These are phyloP conservation scores for Hozukius guyotensis DNA, from an alignment of 2,797 vertebrate species.

Conservation along the genomic window DNA sequence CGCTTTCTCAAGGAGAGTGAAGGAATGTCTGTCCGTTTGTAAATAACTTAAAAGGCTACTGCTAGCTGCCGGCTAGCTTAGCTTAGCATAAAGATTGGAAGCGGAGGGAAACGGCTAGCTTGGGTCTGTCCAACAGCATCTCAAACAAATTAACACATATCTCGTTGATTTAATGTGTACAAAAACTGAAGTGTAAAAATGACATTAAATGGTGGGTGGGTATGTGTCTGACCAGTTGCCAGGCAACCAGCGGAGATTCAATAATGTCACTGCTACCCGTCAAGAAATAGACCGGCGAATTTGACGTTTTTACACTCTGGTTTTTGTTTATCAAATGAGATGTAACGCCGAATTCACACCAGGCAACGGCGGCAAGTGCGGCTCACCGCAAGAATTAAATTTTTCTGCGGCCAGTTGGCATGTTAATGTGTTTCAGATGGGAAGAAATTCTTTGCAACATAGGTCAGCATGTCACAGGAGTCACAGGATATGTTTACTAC, in stretches of 20 bases:
- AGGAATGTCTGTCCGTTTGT: not conserved
- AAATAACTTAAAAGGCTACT: not conserved
- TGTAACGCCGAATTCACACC: not conserved
- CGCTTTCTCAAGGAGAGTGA: not conserved
- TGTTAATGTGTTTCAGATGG: too few relatives aligned
- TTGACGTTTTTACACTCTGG: not conserved
- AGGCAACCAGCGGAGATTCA: not conserved
- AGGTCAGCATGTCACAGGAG: too few relatives aligned
- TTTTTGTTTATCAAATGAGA: not conserved
- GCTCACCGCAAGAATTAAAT: fast-evolving
- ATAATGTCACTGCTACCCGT: not conserved
- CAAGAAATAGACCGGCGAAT: not conserved
- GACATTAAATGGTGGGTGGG: not conserved
- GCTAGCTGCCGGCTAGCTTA: not conserved
- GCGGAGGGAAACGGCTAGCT: not conserved
- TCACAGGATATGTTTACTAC: too few relatives aligned
- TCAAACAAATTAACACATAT: not conserved
- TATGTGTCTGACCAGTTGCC: not conserved
- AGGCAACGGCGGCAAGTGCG: too few relatives aligned
- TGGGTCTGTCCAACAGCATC: not conserved
- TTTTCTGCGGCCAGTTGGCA: too few relatives aligned
- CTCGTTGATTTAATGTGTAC: not conserved
- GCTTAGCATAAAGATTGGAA: slow-evolving; percentile 3
- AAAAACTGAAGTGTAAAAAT: not conserved
- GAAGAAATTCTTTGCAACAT: too few relatives aligned